Base-by-base conservation (phyloP, 1,140 invertebrate species). In the Drosophila truncata region DNA sequence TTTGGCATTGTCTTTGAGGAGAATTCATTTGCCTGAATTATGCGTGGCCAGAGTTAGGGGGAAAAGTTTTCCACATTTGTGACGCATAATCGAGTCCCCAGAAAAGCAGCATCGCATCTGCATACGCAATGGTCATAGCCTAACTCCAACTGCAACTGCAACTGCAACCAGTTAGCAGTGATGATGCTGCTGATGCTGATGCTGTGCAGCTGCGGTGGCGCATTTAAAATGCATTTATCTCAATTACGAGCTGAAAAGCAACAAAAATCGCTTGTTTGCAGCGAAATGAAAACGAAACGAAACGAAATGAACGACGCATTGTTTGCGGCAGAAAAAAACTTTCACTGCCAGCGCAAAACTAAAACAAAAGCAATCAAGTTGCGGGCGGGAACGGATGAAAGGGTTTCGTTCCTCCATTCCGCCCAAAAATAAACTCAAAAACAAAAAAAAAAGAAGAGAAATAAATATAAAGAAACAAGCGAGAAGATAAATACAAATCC, bases 181-280 rank as follows among this genome's bases (percentile, higher is more conserved):
- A 31, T 37, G 71, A 27, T 60, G 41, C 31, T 74, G 73, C n/a
- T 62, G 25, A 25, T 25, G 27, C 27, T 29, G 27, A 29, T 29
- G 27, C 27, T 49, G 52, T 33, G 71, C 60, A 41, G 60, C 42
- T 61, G 67, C 49, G 65, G 73, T 46, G 79, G 82, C 69, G 77
- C 85, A 90, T 90, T 90, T 88, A 78, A 87, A 88, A 88, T 90
- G 84, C 81, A 88, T 88, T 88, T 88, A 90, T 88, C 84, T 88
- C 84, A 88, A 88, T 88, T 88, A 88, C 80, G 69, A 78, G 39
- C 78, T 72, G 58, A 64, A 64, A 77, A 73, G 64, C 61, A 84
- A 67, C 62, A 65, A 78, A 88, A 88, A 88, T 81, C 86, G 85
- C 85, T 81, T 81, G 84, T 78, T 84, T 90, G 70, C 84, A 83